A percentile compares a stretch with the other conserved stretches of the same genome.
Evolutionary conservation across 1,140 invertebrate species (phyloP).

Genomic region (Ceratosolen solmsi): DNA sequence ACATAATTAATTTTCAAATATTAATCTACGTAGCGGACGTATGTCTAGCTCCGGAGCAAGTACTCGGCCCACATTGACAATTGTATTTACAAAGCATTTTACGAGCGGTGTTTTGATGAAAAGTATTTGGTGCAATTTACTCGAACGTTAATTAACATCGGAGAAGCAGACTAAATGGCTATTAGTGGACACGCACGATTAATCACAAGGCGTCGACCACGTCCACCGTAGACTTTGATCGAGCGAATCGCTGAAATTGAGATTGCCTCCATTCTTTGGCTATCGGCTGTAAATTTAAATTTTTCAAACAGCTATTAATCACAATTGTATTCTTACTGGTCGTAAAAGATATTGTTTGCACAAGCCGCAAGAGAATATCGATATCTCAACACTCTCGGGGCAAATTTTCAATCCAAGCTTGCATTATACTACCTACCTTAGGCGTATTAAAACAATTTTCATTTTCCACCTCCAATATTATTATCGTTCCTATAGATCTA

Average conservation of each 20-base stretch:
- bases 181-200: constrained; percentile 18
- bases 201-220: constrained; percentile 14
- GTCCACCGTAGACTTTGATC: not conserved
- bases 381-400: too few relatives aligned
- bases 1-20: not conserved
- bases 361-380: not conserved
- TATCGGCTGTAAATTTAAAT: not conserved
- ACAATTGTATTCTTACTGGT: not conserved
- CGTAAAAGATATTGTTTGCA: not conserved
- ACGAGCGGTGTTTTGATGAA: not conserved
- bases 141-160: not conserved
- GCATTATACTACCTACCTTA: too few relatives aligned
- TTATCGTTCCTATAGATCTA: too few relatives aligned
- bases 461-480: too few relatives aligned
- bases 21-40: not conserved
- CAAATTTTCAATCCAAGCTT: too few relatives aligned
- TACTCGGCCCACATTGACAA: not conserved
- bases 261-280: not conserved
- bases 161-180: not conserved
- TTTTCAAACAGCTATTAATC: not conserved
- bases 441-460: too few relatives aligned
- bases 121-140: not conserved
- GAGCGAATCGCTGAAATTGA: constrained; percentile 26
- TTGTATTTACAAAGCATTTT: not conserved
- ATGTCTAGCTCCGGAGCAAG: not conserved